Base-by-base conservation (phyloP, 2,113 vertebrate genomes). In the Cairina moschata region DNA sequence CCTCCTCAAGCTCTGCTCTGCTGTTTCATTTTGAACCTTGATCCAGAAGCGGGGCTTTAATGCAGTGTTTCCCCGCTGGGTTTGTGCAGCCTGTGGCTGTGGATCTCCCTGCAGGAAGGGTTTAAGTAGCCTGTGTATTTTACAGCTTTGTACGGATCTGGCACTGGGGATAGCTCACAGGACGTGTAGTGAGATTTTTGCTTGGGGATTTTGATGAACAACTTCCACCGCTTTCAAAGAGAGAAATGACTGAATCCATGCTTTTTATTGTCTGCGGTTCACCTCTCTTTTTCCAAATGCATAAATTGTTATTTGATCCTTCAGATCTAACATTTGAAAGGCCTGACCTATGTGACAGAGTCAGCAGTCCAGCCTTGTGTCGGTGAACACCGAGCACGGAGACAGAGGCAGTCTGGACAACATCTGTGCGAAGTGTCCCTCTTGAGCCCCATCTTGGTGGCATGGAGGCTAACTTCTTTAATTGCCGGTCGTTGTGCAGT, bases 401-500 rank as follows among this genome's bases (percentile, higher is more conserved):
- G 46, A 48, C 75, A 38, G 73, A 59, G 52, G 22, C 13, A 31
- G 38, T 14, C 21, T 18, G 38, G 68, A 36, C 74, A 87, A 88
- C 48, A 78, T 21, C n/a, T 63, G 36, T 65, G 46, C 78, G 1
- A 2, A 32, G 63, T 15, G 13, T 81, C 5, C 63, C 20, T 44
- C 42, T 60, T 23, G 4, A 46, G 10, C 29, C 0, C 0, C 4
- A 21, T 31, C 7, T 14, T 29, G 9, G 2, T 6, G 13, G 46
- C 14, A 3, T 6, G 29, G 23, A 32, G 36, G 28, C 2, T 5
- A 40, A 50, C 25, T n/a, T 54, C 16, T 34, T 72, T 38, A 32
- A 1, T 65, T 42, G 46, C 36, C 31, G 29, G 17, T 54, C 25
- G 3, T n/a, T 26, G 38, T 0, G 0, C 1, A 6, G 11, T 38